A percentile compares a stretch with the other conserved stretches of the same genome.
Conservation (phyloP, 2,113 vertebrate species). For the Cebus imitator region DNA sequence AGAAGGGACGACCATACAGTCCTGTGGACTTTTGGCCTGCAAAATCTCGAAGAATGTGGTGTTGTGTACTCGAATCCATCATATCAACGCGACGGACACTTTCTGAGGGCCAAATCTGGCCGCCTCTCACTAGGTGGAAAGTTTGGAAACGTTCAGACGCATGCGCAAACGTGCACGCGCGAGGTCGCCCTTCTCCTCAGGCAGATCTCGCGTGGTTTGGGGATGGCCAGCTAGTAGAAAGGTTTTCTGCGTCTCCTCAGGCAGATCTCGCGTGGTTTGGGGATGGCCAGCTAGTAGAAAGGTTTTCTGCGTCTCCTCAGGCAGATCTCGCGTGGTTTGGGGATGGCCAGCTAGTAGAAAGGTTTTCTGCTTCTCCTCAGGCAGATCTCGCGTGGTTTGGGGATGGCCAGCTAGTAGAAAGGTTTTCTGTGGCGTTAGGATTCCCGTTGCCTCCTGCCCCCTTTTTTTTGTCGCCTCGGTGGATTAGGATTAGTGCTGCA, state of each 20-base stretch:
- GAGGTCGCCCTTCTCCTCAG: too few relatives aligned
- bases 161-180: not conserved
- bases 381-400: constrained; percentile 52
- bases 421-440: accelerated
- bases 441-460: too few relatives aligned
- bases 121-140: not conserved
- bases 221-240: accelerated
- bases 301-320: too few relatives aligned
- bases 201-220: constrained; percentile 52
- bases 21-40: not conserved
- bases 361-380: not conserved
- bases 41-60: not conserved
- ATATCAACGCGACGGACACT: not conserved
- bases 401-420: accelerated
- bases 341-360: accelerated
- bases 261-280: constrained; percentile 52
- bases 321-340: constrained; percentile 52
- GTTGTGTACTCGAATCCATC: not conserved
- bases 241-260: too few relatives aligned
- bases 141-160: not conserved
- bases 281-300: accelerated
- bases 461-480: not conserved
- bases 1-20: not conserved
- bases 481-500: not conserved
- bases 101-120: not conserved